phyloP scores from a whole-genome alignment of 2,797 vertebrate genomes.

The Trichosurus vulpecula region DNA sequence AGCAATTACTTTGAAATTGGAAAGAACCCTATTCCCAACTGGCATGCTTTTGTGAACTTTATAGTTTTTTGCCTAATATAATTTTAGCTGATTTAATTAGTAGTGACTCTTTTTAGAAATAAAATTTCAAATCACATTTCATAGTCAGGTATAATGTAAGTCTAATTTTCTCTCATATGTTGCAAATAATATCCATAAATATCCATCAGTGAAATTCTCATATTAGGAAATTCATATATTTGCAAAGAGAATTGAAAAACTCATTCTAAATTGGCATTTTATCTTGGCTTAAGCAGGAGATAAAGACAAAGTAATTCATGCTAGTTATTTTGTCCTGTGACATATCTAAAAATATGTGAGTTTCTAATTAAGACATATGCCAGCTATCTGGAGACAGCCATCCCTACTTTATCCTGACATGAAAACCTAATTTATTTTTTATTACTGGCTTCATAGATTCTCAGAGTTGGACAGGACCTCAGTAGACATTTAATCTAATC shows the following conservation, averaged over 20 bases:
- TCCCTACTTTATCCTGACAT: neutral
- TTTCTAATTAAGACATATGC: neutral
- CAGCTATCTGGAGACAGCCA: neutral
- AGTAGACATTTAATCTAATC: neutral
- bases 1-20: neutral
- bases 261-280: neutral
- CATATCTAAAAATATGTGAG: neutral
- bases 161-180: neutral
- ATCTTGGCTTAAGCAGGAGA: neutral
- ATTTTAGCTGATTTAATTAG: neutral
- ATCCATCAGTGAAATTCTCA: neutral
- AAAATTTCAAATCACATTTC: neutral
- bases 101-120: neutral
- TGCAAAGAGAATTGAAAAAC: neutral
- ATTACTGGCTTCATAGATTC: neutral
- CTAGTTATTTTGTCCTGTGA: neutral
- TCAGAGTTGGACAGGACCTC: neutral
- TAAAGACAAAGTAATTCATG: neutral
- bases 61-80: neutral
- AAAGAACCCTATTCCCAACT: neutral
- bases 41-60: neutral
- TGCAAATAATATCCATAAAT: neutral
- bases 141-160: neutral
- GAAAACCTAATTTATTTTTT: neutral
- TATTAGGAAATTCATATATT: neutral